A percentile compares a stretch with the other conserved stretches of the same genome.
Conservation (phyloP, 2,797 vertebrate species). For the Melanotaenia parkinsoni region DNA sequence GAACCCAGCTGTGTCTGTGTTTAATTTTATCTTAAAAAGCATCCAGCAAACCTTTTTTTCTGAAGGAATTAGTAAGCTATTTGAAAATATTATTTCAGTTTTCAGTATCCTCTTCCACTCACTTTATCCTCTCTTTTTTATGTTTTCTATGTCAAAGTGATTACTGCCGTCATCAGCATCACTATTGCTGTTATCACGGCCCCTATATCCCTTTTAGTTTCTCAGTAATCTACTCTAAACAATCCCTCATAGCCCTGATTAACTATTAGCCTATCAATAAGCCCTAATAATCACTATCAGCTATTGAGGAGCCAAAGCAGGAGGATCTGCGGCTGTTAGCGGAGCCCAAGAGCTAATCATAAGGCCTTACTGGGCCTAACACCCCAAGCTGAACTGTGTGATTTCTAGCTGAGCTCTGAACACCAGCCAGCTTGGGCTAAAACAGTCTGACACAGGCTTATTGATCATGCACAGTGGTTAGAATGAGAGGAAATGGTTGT, state of each 20-base stretch:
- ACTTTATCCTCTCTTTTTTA: slow-evolving; percentile 2
- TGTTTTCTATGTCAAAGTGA: slow-evolving; percentile 32
- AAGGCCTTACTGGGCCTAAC: slow-evolving; percentile 44
- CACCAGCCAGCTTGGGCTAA: slow-evolving; percentile 50
- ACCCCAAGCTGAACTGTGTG: slow-evolving; percentile 46
- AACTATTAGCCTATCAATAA: slow-evolving; percentile 75
- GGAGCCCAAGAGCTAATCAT: slow-evolving; percentile 51
- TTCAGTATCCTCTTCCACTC: slow-evolving; percentile 2
- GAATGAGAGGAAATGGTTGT: slow-evolving; percentile 28
- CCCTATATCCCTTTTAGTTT: slow-evolving; percentile 51
- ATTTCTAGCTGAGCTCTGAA: slow-evolving; percentile 55
- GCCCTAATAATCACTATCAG: slow-evolving; percentile 70
- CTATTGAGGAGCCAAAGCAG: slow-evolving; percentile 56
- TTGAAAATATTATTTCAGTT: background rate
- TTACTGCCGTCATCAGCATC: slow-evolving; percentile 45
- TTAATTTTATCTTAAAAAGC: no score
- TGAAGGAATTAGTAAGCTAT: no score
- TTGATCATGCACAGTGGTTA: slow-evolving; percentile 70
- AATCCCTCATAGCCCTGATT: slow-evolving; percentile 68
- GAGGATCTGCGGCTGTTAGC: slow-evolving; percentile 57
- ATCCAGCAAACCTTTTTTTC: no score
- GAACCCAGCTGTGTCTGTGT: no score
- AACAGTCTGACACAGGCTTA: slow-evolving; percentile 61
- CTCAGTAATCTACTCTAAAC: slow-evolving; percentile 72
- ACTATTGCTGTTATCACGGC: slow-evolving; percentile 30